Base-by-base conservation (phyloP, 2,797 vertebrate genomes). In the Myotis daubentonii region DNA sequence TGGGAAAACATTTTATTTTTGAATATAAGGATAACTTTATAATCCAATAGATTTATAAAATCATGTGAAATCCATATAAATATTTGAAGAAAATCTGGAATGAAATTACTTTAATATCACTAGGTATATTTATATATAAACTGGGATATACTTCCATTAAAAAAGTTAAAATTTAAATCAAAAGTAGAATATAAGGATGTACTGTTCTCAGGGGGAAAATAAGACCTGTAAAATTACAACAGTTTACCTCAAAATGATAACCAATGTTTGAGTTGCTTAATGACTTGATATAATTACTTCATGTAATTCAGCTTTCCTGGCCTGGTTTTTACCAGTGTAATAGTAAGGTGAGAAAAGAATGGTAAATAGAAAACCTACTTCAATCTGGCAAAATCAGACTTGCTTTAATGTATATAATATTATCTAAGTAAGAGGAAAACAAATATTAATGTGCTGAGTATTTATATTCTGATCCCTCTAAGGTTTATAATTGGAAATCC, bases 1-100 rank as follows among this genome's bases (percentile, higher is more conserved):
- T n/a, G n/a, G 44, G 25, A 95, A 93, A 87, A 72, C 44, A 68
- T 85, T 51, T 81, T 88, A 92, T 75, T 87, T 95, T 47, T 84
- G 6, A 51, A 36, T 38, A 44, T 36, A n/a, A 88, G 53, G 3
- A 12, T 68, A 55, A 65, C 71, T 84, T 55, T 85, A 30, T 60
- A 87, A 74, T 11, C 25, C 36, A 16, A 49, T 0, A 71, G 28
- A 83, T 41, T 86, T 30, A 49, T 33, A 76, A 66, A 57, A 25
- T 5, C 17, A 25, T 75, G 25, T 75, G 70, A 87, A 79, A 70
- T 33, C 28, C 8, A 44, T 17, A 19, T 16, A 70, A 25, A 81
- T 22, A 55, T 44, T 30, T 57, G 23, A 90, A 47, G 47, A 84
- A 68, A 85, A 83, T 38, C 23, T 60, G 30, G 57, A 91, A 76